Base-by-base conservation (phyloP, 2,113 vertebrate species). In the Lampris megalopsis region DNA sequence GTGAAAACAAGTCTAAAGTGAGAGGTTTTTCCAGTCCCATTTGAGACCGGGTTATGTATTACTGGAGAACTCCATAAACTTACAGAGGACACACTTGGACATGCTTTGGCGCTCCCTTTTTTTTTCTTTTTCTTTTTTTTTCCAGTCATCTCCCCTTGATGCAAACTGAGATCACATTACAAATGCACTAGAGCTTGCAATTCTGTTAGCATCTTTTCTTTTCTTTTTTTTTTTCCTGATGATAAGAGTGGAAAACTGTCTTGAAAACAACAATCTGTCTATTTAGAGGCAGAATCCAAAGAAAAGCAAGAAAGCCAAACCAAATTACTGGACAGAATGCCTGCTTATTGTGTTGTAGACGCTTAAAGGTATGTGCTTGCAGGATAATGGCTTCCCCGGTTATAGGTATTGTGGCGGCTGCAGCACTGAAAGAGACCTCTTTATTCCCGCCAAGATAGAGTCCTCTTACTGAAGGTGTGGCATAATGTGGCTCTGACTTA, bases 391-490 rank as follows among this genome's bases (percentile, higher is more conserved):
- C 87, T 88, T 86, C 89, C 78, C 82, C 73, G 59, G 67, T 80
- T 82, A 24, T 83, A 73, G 82, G 79, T 84, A 81, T 75, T 75
- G 81, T 60, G 64, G 85, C 88, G 75, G 81, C 76, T 84, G 58
- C 75, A 50, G 53, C 45, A 57, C 74, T 85, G 85, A 90, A 92
- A 93, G 86, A 75, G 85, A 91, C 92, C 81, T 87, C 82, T 91
- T 88, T 79, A 75, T 83, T 88, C 79, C 75, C 3, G 74, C 77
- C 88, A 83, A 86, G 81, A 85, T 81, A 80, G 88, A 75, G 82
- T 88, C 80, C 87, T 92, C 82, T 86, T 91, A 86, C 87, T 63
- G 75, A 82, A 93, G 89, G 85, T 92, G 91, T 88, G 90, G 76
- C 80, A 43, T 92, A 89, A 92, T 85, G 82, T 73, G 72, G 77